Percentiles rank a stretch among this genome's conserved stretches.
These are phyloP conservation scores for Pilophorus perplexus DNA, from an alignment of 2,888 invertebrate species.

Conservation along the genomic window DNA sequence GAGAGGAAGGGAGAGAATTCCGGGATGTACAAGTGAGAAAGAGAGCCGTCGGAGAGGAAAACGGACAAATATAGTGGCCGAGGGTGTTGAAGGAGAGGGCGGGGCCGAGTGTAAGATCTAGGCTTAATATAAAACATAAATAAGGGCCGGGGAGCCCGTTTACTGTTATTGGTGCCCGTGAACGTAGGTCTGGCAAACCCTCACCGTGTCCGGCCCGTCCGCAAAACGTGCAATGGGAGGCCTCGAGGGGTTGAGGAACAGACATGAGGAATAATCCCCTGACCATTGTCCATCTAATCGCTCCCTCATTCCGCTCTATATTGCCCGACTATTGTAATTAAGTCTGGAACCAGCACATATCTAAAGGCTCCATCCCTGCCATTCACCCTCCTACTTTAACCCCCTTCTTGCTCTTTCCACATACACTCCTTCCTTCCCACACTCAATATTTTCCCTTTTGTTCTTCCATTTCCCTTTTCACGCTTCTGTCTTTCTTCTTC, in stretches of 20 bases:
- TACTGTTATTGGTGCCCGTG: slow-evolving; percentile 39
- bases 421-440: too few relatives aligned
- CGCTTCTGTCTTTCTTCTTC: too few relatives aligned
- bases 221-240: background rate
- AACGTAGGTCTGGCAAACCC: background rate
- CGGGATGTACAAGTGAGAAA: background rate
- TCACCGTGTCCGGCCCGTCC: background rate
- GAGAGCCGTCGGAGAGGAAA: background rate
- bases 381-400: too few relatives aligned
- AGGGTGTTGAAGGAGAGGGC: background rate
- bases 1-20: background rate
- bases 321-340: slow-evolving; percentile 40
- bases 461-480: too few relatives aligned
- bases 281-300: slow-evolving; percentile 44
- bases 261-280: slow-evolving; percentile 43
- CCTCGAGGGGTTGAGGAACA: slow-evolving; percentile 11
- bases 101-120: slow-evolving; percentile 28
- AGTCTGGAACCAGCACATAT: too few relatives aligned
- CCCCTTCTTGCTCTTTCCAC: too few relatives aligned
- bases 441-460: too few relatives aligned
- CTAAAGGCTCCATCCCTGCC: too few relatives aligned
- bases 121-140: slow-evolving; percentile 46
- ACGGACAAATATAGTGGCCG: background rate
- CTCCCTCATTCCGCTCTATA: slow-evolving; percentile 41
- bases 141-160: slow-evolving; percentile 36